Base-by-base conservation (phyloP, 2,113 vertebrate genomes). In the Silurus asotus region DNA sequence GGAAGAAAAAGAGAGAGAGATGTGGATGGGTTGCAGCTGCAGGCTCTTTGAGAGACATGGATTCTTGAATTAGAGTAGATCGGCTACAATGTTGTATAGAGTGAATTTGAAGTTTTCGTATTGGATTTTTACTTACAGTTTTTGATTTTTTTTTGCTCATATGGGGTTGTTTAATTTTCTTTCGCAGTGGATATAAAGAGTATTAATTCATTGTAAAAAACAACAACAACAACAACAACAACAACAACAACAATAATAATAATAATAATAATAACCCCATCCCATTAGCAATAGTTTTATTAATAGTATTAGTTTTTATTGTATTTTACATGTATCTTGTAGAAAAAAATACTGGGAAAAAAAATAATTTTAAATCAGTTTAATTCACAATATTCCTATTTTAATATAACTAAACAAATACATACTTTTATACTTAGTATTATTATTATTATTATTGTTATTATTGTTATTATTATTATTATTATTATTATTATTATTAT, bases 1-100 rank as follows among this genome's bases (percentile, higher is more conserved):
- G 55, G 76, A 70, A 65, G 78, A 79, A 56, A 28, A 37, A 58
- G 85, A 25, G 70, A 62, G 45, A 23, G 56, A 70, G 49, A 81
- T 48, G 59, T 72, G 65, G 65, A 86, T 72, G 67, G 78, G 64
- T 72, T 86, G 67, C 85, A 82, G 85, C 79, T 86, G 78, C 85
- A 82, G 51, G 45, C 67, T 64, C 58, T 74, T 75, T 86, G 53
- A 74, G 53, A 59, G 77, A 55, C 85, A 58, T 72, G 67, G 65
- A 81, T 65, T 59, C 25, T 14, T 53, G 56, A 86, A 82, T 64
- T 86, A 49, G 23, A 58, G 17, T 45, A 55, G 28, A 48, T 84
- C 67, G 79, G 62, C 65, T 86, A 45, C 9, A 45, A 76, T 37
- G n/a, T 61, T 58, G 72, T 83, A 25, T 83, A 53, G 20, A 74